These are phyloP conservation scores for Oasisia sp. DNA, from an alignment of 2,888 invertebrate genomes.

Conservation along the genomic window DNA sequence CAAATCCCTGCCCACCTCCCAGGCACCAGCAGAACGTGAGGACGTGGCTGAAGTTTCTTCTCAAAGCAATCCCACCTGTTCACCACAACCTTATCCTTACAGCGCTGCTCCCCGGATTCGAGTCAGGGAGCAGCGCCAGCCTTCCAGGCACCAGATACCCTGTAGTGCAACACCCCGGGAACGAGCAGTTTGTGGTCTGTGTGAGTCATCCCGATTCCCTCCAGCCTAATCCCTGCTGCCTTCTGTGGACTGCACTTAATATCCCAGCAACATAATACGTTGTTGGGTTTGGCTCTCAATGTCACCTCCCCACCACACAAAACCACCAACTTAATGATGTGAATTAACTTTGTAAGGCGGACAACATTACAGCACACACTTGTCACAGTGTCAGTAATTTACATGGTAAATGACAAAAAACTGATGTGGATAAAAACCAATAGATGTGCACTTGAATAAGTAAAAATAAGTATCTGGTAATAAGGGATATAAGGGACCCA, in stretches of 20 bases:
- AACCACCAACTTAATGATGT: neutral
- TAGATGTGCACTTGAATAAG: neutral
- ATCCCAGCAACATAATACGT: neutral
- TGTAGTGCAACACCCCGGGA: neutral
- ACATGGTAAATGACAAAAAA: neutral
- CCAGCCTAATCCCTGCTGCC: neutral
- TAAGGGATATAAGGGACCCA: neutral
- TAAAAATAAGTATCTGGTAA: neutral
- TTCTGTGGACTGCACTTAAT: neutral
- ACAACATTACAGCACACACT: neutral
- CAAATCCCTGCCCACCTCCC: neutral
- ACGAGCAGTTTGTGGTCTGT: neutral
- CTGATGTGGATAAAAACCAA: neutral
- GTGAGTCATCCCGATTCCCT: neutral
- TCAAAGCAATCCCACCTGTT: slow-evolving; percentile 6
- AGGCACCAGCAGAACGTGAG: neutral
- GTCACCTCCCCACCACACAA: neutral
- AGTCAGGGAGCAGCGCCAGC: neutral
- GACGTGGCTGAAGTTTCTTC: neutral
- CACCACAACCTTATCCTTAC: neutral
- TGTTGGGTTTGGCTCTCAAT: neutral
- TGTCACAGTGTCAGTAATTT: neutral
- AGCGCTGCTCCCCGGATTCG: neutral
- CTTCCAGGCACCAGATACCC: neutral
- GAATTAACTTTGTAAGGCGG: neutral